phyloP scores from a whole-genome alignment of 2,113 vertebrate species.

The Passer domesticus region DNA sequence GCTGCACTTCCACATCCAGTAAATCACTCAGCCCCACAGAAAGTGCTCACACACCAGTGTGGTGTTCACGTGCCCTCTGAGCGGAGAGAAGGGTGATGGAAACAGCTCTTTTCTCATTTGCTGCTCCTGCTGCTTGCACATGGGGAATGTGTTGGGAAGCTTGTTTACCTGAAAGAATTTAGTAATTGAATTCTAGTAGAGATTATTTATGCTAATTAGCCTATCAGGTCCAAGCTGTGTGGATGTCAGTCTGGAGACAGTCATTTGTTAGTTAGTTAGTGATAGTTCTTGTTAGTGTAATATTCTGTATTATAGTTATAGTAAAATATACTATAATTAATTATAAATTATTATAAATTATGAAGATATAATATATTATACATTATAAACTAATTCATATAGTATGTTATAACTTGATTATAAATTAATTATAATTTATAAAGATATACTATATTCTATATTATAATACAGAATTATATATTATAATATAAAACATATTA shows the following conservation, averaged over 20 bases:
- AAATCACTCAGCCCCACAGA: conserved; percentile 61
- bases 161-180: background rate
- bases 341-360: too few relatives aligned
- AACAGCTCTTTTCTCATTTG: background rate
- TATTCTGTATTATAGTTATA: background rate
- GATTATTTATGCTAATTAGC: background rate
- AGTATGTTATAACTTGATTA: too few relatives aligned
- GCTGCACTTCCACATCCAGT: conserved; percentile 63
- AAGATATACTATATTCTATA: too few relatives aligned
- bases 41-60: background rate
- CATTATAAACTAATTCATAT: too few relatives aligned
- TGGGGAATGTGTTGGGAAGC: background rate
- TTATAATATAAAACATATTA: too few relatives aligned
- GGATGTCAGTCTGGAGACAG: background rate
- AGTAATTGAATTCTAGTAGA: background rate
- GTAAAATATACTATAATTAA: too few relatives aligned
- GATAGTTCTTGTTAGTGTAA: background rate
- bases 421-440: too few relatives aligned
- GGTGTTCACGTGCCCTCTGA: background rate
- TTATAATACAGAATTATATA: too few relatives aligned
- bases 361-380: too few relatives aligned
- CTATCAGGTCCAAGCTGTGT: background rate
- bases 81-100: background rate
- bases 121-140: background rate
- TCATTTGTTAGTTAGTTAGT: background rate